Percentiles rank a stretch among this genome's conserved stretches.
phyloP scores from a whole-genome alignment of 2,888 invertebrate genomes.

The Tuta absoluta region DNA sequence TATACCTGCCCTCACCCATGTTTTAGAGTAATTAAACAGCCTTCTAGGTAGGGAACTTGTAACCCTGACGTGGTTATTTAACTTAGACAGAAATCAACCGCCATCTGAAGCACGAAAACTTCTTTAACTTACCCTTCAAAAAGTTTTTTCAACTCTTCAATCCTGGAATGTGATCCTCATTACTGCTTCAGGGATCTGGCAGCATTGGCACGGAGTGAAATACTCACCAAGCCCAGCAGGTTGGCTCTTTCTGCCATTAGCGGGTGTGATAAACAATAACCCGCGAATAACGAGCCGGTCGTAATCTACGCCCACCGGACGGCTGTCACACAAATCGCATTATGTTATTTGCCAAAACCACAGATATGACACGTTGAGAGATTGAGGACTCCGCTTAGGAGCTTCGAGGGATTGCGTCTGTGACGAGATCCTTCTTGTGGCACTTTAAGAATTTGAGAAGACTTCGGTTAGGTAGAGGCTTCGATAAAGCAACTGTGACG shows the following conservation, averaged over 20 bases:
- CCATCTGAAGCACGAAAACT: too few species aligned
- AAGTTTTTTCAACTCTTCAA: neutral
- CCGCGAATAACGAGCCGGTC: slow-evolving; percentile 67
- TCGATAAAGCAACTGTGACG: too few species aligned
- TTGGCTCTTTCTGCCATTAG: slow-evolving; percentile 16
- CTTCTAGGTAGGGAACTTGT: too few species aligned
- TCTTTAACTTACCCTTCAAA: too few species aligned
- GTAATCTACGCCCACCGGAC: slow-evolving; percentile 61
- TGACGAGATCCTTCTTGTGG: too few species aligned
- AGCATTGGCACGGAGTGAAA: neutral
- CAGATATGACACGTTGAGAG: neutral
- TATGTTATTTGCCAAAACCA: slow-evolving; percentile 53
- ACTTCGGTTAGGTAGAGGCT: too few species aligned
- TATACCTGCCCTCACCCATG: too few species aligned
- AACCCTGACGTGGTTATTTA: too few species aligned
- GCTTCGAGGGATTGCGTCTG: neutral
- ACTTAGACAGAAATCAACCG: too few species aligned
- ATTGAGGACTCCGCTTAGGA: neutral
- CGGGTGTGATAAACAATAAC: slow-evolving; percentile 62
- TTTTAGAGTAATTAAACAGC: too few species aligned
- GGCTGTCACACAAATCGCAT: slow-evolving; percentile 69
- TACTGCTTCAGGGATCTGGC: neutral
- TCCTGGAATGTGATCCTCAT: slow-evolving; percentile 8
- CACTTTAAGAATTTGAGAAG: too few species aligned
- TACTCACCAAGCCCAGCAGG: neutral